Evolutionary conservation across 2,888 invertebrate species (phyloP).

Genomic region (Zele albiditarsus): DNA sequence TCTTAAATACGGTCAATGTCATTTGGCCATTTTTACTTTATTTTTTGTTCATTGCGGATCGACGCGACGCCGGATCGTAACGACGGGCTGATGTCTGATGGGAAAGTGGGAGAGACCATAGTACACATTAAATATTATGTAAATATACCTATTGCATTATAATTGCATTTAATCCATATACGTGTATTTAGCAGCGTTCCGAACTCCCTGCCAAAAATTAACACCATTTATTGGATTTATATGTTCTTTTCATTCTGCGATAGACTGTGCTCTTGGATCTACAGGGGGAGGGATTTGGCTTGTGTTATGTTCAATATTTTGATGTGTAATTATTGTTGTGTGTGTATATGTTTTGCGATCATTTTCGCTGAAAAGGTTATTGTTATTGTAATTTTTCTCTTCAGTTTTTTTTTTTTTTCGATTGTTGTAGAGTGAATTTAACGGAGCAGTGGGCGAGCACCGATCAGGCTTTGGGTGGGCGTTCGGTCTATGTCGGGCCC

Average conservation of each 20-base stretch:
- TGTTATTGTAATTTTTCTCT: conserved; percentile 18
- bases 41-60: conserved; percentile 33
- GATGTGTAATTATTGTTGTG: not conserved
- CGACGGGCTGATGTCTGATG: conserved; percentile 61
- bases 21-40: conserved; percentile 8
- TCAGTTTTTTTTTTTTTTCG: conserved; percentile 25
- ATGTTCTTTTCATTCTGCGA: conserved; percentile 12
- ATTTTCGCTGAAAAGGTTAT: not conserved
- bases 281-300: conserved; percentile 15
- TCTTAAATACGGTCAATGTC: not conserved
- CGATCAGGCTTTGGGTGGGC: conserved; percentile 79
- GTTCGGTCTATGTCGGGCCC: conserved; percentile 92
- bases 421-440: conserved; percentile 49
- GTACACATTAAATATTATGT: conserved; percentile 72
- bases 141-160: conserved; percentile 72
- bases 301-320: conserved; percentile 22
- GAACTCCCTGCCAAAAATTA: conserved; percentile 72
- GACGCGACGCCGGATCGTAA: conserved; percentile 55
- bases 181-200: conserved; percentile 71
- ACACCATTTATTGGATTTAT: conserved; percentile 38
- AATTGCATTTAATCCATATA: conserved; percentile 71
- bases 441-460: conserved; percentile 71
- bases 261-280: conserved; percentile 15
- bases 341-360: not conserved
- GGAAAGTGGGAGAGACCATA: conserved; percentile 73